Evolutionary conservation across 2,888 invertebrate species (phyloP), one percentile per base, ranked within the genome.

Genomic region (Apoda limacodes): DNA sequence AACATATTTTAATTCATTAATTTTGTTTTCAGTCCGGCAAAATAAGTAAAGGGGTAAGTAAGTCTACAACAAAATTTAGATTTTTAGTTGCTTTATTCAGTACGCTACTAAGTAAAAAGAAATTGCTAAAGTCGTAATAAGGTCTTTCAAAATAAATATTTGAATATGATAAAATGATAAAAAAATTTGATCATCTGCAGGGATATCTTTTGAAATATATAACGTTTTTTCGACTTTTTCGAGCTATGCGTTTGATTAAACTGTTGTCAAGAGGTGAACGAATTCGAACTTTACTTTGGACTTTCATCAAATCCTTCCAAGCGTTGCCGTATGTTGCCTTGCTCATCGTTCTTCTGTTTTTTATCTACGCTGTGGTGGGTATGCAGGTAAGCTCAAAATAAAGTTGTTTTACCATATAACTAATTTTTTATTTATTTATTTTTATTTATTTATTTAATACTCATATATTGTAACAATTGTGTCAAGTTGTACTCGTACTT

Each of bases 291-390:
- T 82, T 99, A 26, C 83, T 99, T 5, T 99, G 99, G 99, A 99
- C 99, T 2, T 99, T 99, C 69, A 95, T 99, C 55, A 99, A 99
- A 80, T 98, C 98, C 4, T 99, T 99, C 80, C 93, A 99, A 84
- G 99, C 99, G 5, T 83, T 99, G 62, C 99, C 99, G 2, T 99
- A 99, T 65, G 99, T 99, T 41, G 98, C 98, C 0, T 83, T 98
- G 40, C 85, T 99, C 31, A 99, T 99, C 56, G 96, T 98, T 9
- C 89, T 99, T 84, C 84, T 99, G 40, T 99, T 99, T 83, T 99
- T 99, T 81, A 98, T 99, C 60, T 99, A 99, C 68, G 99, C 99
- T 48, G 98, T 99, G 4, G 98, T 99, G 57, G 99, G 99, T 43
- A 99, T 99, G 99, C 98, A 98, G 88, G 96, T 95, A 67, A 60